These are phyloP conservation scores for Odontothrips loti DNA, from an alignment of 2,888 invertebrate genomes.

Conservation along the genomic window DNA sequence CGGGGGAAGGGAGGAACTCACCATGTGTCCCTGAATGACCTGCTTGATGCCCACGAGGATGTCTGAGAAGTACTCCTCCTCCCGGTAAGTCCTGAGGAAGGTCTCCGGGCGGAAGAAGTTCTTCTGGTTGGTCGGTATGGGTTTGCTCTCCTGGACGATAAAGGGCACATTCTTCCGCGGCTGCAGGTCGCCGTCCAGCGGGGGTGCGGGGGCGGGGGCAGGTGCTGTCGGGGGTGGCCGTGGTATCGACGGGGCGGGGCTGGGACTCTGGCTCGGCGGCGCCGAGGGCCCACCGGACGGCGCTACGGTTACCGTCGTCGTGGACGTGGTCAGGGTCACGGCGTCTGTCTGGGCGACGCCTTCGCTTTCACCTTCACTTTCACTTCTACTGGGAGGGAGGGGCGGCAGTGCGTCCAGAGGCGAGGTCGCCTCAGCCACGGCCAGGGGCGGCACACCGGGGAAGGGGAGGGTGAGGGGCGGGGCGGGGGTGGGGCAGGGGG, in stretches of 20 bases:
- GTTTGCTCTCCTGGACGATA: constrained; percentile 29
- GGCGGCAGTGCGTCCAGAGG: neutral
- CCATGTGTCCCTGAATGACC: constrained; percentile 63
- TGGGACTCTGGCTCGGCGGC: neutral
- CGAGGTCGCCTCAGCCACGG: neutral
- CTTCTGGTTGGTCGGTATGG: constrained; percentile 36
- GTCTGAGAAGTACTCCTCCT: constrained; percentile 78
- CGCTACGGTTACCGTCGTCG: constrained; percentile 24
- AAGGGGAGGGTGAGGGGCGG: neutral
- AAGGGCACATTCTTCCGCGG: constrained; percentile 29
- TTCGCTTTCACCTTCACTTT: neutral
- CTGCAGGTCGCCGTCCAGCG: neutral
- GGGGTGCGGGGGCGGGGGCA: neutral
- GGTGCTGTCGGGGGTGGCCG: neutral
- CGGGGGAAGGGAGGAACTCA: constrained; percentile 41
- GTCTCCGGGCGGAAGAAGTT: constrained; percentile 38
- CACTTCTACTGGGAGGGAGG: neutral
- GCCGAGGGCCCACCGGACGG: neutral
- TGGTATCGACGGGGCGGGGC: neutral
- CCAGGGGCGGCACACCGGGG: neutral
- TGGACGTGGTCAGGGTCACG: constrained; percentile 17
- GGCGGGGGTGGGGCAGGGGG: neutral
- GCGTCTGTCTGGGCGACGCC: neutral
- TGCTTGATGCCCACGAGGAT: constrained; percentile 74
- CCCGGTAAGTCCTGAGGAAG: constrained; percentile 43